A percentile compares a stretch with the other conserved stretches of the same genome.
Conservation (phyloP, 2,113 vertebrate genomes). For the Oceanodroma tethys region DNA sequence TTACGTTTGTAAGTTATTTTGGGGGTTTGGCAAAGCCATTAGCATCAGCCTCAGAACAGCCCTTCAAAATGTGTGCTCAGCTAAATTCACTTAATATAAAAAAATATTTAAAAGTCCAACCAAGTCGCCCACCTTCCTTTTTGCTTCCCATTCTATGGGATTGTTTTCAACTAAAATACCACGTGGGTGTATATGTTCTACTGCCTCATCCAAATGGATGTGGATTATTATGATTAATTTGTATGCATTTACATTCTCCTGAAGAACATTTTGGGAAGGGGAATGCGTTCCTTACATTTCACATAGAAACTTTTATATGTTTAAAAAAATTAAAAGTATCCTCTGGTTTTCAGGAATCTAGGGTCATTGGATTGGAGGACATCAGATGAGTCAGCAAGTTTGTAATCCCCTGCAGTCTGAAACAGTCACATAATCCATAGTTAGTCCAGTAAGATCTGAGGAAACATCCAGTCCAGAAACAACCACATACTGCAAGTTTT, state of each 20-base stretch:
- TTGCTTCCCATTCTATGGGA: constrained; percentile 53
- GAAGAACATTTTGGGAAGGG: not conserved
- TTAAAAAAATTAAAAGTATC: not conserved
- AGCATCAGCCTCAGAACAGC: constrained; percentile 29
- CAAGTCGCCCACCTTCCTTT: constrained; percentile 71
- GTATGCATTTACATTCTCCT: constrained; percentile 35
- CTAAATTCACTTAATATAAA: constrained; percentile 41
- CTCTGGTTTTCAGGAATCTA: not conserved
- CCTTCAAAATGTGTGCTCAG: constrained; percentile 63
- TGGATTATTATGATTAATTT: constrained; percentile 18
- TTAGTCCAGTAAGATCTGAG: not conserved
- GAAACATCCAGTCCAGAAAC: not conserved
- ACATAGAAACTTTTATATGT: rapidly evolving
- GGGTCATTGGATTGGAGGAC: not conserved
- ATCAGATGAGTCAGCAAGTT: not conserved
- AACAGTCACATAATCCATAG: not conserved
- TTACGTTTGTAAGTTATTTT: constrained; percentile 46
- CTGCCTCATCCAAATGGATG: constrained; percentile 27
- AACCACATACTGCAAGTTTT: not conserved
- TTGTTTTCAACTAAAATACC: constrained; percentile 69
- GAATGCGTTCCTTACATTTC: not conserved
- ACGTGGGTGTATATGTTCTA: constrained; percentile 54
- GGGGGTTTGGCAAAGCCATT: constrained; percentile 53
- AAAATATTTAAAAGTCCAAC: constrained; percentile 45
- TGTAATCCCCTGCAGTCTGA: not conserved